A percentile compares a stretch with the other conserved stretches of the same genome.
phyloP scores from a whole-genome alignment of 2,113 vertebrate species.

The Puntigrus tetrazona region DNA sequence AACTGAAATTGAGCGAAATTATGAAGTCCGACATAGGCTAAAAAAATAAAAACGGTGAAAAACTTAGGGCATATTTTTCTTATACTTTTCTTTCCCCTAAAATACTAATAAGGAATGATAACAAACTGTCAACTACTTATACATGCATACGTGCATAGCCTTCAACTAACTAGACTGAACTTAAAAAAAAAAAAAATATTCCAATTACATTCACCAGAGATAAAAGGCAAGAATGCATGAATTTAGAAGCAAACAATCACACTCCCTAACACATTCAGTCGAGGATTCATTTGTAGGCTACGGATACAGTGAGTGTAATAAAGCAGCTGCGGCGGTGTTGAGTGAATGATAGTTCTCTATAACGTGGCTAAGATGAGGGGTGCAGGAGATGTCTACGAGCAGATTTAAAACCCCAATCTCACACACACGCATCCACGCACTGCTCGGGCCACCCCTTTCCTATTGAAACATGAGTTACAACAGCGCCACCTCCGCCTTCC shows the following conservation, averaged over 20 bases:
- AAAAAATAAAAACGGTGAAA: too few species aligned
- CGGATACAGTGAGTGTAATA: slow-evolving; percentile 40
- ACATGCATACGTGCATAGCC: too few species aligned
- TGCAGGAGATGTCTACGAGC: slow-evolving; percentile 32
- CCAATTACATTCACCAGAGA: neutral
- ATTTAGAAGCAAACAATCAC: neutral
- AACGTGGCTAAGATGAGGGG: slow-evolving; percentile 30
- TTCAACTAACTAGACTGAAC: too few species aligned
- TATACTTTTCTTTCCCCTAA: neutral
- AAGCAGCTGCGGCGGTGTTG: slow-evolving; percentile 38
- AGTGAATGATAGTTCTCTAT: slow-evolving; percentile 47
- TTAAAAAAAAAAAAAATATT: too few species aligned
- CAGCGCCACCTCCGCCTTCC: slow-evolving; percentile 7
- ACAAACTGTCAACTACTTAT: too few species aligned
- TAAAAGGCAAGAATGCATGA: neutral
- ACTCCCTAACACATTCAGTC: neutral
- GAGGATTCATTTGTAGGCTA: slow-evolving; percentile 30
- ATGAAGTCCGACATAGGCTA: too few species aligned
- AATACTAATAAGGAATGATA: neutral
- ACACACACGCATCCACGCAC: slow-evolving; percentile 6
- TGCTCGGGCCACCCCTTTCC: neutral
- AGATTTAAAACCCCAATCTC: slow-evolving; percentile 51
- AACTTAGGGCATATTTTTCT: neutral
- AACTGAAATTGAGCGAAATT: too few species aligned
- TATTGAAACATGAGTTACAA: slow-evolving; percentile 32